Evolutionary conservation across 2,797 vertebrate genomes (phyloP).

Genomic region (Spinus olivaceus): DNA sequence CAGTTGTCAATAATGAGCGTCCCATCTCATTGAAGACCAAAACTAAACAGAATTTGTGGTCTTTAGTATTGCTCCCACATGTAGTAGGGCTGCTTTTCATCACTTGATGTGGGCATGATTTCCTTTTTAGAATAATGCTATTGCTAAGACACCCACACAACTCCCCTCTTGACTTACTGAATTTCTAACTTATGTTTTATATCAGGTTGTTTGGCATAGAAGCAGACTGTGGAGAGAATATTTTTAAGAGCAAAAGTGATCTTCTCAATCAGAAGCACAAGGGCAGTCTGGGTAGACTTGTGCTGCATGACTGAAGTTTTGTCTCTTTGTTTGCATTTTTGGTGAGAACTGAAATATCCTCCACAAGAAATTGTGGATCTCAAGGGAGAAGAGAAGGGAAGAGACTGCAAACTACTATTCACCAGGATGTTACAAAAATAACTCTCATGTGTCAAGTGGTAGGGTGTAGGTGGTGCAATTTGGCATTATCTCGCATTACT

Average conservation of each 20-base stretch:
- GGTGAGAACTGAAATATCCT: neutral
- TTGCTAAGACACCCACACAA: neutral
- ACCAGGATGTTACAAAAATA: constrained; percentile 28
- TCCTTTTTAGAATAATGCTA: neutral
- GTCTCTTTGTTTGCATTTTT: neutral
- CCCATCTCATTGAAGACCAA: neutral
- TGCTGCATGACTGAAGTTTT: neutral
- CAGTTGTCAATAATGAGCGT: neutral
- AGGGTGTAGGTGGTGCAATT: constrained; percentile 17
- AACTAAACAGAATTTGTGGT: neutral
- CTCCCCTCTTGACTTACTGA: neutral
- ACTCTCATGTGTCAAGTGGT: neutral
- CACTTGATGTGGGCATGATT: neutral
- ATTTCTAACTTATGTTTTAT: neutral
- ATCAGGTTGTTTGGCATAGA: neutral
- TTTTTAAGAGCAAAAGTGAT: neutral
- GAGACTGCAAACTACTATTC: neutral
- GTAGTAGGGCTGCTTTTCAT: neutral
- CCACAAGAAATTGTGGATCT: neutral
- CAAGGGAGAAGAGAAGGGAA: neutral
- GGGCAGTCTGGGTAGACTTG: neutral
- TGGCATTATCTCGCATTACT: constrained; percentile 7
- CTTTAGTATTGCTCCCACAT: neutral
- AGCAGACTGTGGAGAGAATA: neutral
- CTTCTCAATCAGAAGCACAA: neutral